phyloP scores from a whole-genome alignment of 1,140 invertebrate genomes.

The Lutraria rhynchaena region DNA sequence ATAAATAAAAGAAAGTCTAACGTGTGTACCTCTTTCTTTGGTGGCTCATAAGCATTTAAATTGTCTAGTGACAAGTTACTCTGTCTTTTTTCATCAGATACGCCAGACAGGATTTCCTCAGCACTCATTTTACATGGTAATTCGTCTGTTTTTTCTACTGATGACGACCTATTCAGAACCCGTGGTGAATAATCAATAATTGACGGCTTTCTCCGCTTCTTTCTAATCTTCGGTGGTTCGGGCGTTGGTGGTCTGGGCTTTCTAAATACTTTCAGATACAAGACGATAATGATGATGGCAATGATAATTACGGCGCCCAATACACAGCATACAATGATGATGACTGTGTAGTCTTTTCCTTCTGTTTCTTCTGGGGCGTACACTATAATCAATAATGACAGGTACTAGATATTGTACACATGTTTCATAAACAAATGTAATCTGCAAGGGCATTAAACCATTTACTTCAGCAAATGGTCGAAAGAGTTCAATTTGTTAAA shows the following conservation, averaged over 20 bases:
- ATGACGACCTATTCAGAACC: background rate
- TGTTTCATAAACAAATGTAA: no score
- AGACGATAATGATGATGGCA: constrained; percentile 23
- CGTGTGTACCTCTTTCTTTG: constrained; percentile 49
- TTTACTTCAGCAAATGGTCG: no score
- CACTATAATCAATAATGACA: constrained; percentile 38
- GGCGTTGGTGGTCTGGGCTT: constrained; percentile 5
- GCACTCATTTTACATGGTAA: constrained; percentile 22
- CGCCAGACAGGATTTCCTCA: constrained; percentile 28
- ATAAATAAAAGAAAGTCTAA: no score
- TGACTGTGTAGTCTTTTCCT: constrained; percentile 28
- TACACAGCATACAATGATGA: background rate
- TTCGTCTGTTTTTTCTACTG: constrained; percentile 23
- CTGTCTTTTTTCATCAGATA: background rate
- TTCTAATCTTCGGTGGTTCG: constrained; percentile 27
- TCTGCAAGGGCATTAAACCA: no score
- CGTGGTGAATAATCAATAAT: constrained; percentile 44
- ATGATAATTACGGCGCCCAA: constrained; percentile 10
- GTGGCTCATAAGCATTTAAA: constrained; percentile 19
- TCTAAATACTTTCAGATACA: constrained; percentile 38
- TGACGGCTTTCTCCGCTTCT: constrained; percentile 21
- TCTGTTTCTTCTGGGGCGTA: background rate
- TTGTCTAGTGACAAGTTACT: background rate
- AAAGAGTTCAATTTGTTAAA: no score
- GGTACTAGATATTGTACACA: no score